phyloP scores from a whole-genome alignment of 2,113 vertebrate species.

The Lasiurus cinereus region DNA sequence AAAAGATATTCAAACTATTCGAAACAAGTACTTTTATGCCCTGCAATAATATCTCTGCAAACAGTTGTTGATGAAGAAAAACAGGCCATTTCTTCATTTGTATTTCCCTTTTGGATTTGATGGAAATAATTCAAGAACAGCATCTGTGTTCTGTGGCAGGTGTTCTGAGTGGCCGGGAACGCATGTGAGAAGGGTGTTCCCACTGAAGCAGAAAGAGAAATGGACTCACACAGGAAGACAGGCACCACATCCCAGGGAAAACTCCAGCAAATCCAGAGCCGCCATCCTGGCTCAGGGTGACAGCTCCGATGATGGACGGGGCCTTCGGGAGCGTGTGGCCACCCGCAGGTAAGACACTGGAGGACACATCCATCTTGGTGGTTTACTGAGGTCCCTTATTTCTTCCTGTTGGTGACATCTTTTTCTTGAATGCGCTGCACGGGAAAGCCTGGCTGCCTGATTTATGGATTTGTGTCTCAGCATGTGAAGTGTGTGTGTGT shows the following conservation, averaged over 20 bases:
- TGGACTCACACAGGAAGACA: not conserved
- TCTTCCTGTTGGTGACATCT: not conserved
- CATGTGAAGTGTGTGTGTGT: too few species aligned
- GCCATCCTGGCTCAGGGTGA: fast-evolving
- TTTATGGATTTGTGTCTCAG: not conserved
- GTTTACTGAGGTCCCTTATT: not conserved
- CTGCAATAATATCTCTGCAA: not conserved
- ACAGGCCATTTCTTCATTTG: not conserved
- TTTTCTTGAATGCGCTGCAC: not conserved
- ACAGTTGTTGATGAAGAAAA: constrained; percentile 32
- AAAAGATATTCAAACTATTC: constrained; percentile 31
- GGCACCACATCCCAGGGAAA: not conserved
- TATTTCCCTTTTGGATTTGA: constrained; percentile 23
- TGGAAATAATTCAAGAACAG: not conserved
- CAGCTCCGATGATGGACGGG: too few species aligned
- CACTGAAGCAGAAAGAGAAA: constrained; percentile 44
- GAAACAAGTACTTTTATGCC: constrained; percentile 20
- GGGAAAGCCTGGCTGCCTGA: not conserved
- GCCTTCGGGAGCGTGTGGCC: fast-evolving
- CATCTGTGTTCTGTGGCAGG: constrained; percentile 3
- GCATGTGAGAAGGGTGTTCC: constrained; percentile 34
- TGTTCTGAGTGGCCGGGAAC: constrained; percentile 41
- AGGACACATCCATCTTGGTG: not conserved
- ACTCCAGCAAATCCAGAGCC: not conserved
- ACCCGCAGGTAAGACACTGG: not conserved